Base-by-base conservation (phyloP, 1,140 invertebrate species). In the Calephelis virginiensis region DNA sequence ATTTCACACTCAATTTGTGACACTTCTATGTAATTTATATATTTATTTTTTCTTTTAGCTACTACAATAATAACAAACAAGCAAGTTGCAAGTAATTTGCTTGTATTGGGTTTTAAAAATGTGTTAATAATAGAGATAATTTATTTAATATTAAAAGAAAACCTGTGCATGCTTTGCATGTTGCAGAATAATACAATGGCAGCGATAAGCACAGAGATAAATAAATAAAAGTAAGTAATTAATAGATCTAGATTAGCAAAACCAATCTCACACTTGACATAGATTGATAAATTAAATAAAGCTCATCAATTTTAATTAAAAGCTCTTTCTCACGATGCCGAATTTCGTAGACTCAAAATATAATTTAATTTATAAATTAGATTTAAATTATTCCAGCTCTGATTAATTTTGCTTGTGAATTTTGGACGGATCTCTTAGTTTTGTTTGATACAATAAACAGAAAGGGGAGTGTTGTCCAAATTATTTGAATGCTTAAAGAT, bases 241-340 rank as follows among this genome's bases (percentile, higher is more conserved):
- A 43, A 43, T 9, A 43, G 40, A 43, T 43, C 40, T 43, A 43
- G 40, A 8, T 43, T 43, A 43, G 40, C 7, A 43, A 43, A 43
- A 43, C 40, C 40, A 43, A 43, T 43, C 40, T 43, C 40, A 56
- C 11, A n/a, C 6, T 56, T n/a, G 28, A 12, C 53, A 38, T 11
- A 12, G 28, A 56, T 59, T 59, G 7, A 59, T 59, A n/a, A 59
- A 59, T 40, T 59, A 59, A 59, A 59, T 40, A 59, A 40, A 5
- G 56, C 37, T 38, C 56, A 59, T 59, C 56, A 59, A 59, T 59
- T n/a, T 59, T 59, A 59, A 59, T 59, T 59, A 59, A 59, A 59
- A 38, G 1, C 6, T 59, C 38, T 59, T 37, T 13, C 37, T 59
- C 17, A 59, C 56, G 37, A 17, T 28, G 37, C n/a, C 56, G 38